Evolutionary conservation across 2,113 vertebrate genomes (phyloP), one percentile per base, ranked within the genome.

Genomic region (Sciurus niger): DNA sequence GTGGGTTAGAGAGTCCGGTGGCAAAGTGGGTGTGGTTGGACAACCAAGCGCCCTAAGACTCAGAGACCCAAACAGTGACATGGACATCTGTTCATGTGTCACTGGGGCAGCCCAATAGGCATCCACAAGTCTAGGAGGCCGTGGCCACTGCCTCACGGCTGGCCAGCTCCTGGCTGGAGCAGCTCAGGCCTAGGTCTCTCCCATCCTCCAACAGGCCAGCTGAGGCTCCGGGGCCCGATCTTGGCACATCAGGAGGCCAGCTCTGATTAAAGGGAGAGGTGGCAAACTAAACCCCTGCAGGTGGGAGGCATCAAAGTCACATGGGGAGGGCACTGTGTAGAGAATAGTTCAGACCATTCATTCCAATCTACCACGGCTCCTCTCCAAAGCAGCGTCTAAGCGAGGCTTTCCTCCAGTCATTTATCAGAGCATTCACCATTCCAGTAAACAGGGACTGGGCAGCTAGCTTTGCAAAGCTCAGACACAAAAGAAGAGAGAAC

Each of bases 261-360:
- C 60, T 92, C 17, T 1, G 6, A 40, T 3, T 12, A 28, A 10
- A 67, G 48, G 63, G 2, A 65, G 70, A 53, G 63, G 22, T 9
- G 16, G 55, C 1, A 48, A 20, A 17, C 5, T 40, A 24, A 4
- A 48, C 18, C 16, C 11, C 70, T 46, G 22, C n/a, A 7, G 4
- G 34, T 67, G 28, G 74, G 5, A 25, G 16, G 32, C 2, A 4
- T 22, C 51, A 16, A 2, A 34, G 53, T 14, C 3, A 3, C 8
- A 32, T 1, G 4, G 4, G 8, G 1, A 12, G 17, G 22, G 37
- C 53, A 8, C 0, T 4, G 12, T 8, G 2, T 30, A 55, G n/a
- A 76, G 32, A 40, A 30, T 0, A 58, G 34, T 18, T 16, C 76
- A 68, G 6, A 48, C 30, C 10, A 1, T 9, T 20, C n/a, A 63